phyloP scores from a whole-genome alignment of 2,113 vertebrate genomes.

The Gobio gobio region DNA sequence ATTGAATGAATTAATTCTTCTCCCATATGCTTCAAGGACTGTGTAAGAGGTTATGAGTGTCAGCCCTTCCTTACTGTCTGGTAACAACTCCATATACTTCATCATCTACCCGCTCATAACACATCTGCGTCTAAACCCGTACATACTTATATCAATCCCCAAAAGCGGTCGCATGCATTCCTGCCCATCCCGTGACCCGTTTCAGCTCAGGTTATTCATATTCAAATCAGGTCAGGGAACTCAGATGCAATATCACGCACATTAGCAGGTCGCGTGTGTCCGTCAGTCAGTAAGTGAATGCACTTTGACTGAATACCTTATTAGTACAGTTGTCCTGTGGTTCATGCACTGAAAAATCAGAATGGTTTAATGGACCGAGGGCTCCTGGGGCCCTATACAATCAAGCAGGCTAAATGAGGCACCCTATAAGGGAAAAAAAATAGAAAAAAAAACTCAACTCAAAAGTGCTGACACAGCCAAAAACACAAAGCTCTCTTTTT shows the following conservation, averaged over 20 bases:
- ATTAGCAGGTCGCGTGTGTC: conserved; percentile 26
- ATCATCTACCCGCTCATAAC: background rate
- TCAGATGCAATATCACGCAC: conserved; percentile 33
- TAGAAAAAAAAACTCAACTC: conserved; percentile 54
- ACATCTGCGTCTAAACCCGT: background rate
- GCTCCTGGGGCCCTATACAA: conserved; percentile 57
- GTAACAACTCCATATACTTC: background rate
- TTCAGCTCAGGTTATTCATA: conserved; percentile 40
- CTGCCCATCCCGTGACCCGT: conserved; percentile 16
- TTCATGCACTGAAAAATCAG: conserved; percentile 55
- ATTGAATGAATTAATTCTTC: background rate
- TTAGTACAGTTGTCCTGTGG: conserved; percentile 52
- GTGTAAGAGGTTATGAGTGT: background rate
- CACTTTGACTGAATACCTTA: conserved; percentile 53
- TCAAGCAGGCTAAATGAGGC: conserved; percentile 58
- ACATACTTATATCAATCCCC: background rate
- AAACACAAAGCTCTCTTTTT: conserved; percentile 57
- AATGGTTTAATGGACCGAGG: conserved; percentile 58
- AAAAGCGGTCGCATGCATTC: background rate
- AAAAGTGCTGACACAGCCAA: conserved; percentile 65
- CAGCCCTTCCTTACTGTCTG: background rate
- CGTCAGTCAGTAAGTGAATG: conserved; percentile 35
- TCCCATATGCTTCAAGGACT: conserved; percentile 33
- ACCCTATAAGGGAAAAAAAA: conserved; percentile 43
- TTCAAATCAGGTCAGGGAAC: conserved; percentile 50